These are phyloP conservation scores for Pangasius djambal DNA, from an alignment of 2,797 vertebrate genomes.

Conservation along the genomic window DNA sequence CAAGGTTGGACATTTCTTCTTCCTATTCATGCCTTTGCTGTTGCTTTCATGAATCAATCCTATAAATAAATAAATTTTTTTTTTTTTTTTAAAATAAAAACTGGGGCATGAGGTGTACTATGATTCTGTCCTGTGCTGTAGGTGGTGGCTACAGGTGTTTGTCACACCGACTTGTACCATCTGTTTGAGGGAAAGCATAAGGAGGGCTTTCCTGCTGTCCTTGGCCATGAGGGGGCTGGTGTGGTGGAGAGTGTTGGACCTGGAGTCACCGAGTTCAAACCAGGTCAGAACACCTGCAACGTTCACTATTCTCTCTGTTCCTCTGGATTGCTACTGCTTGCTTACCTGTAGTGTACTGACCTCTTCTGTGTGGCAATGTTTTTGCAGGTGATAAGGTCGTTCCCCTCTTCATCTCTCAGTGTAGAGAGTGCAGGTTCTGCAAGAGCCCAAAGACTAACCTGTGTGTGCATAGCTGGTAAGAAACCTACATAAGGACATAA, in stretches of 20 bases:
- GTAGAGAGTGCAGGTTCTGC: conserved; percentile 89
- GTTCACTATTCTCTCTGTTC: neutral
- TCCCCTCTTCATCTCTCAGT: conserved; percentile 88
- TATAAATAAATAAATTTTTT: neutral
- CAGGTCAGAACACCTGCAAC: conserved; percentile 64
- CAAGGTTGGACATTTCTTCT: conserved; percentile 76
- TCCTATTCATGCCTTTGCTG: neutral
- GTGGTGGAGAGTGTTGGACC: conserved; percentile 77
- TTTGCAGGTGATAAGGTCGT: conserved; percentile 86
- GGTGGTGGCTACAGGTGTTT: conserved; percentile 74
- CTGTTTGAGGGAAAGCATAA: conserved; percentile 63
- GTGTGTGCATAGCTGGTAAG: conserved; percentile 87
- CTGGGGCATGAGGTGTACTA: neutral
- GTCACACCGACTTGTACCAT: conserved; percentile 75
- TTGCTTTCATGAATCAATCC: neutral
- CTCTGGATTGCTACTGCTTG: neutral
- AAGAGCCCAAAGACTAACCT: conserved; percentile 89
- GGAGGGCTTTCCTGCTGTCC: conserved; percentile 69
- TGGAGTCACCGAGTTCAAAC: conserved; percentile 74
- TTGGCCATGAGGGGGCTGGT: conserved; percentile 77
- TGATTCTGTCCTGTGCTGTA: conserved; percentile 46
- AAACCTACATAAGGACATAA: neutral
- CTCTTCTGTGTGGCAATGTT: conserved; percentile 21
- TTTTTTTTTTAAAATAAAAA: neutral
- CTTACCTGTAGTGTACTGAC: neutral